Base-by-base conservation (phyloP, 1,140 invertebrate species). In the Pseudomyrmex dendroicus region DNA sequence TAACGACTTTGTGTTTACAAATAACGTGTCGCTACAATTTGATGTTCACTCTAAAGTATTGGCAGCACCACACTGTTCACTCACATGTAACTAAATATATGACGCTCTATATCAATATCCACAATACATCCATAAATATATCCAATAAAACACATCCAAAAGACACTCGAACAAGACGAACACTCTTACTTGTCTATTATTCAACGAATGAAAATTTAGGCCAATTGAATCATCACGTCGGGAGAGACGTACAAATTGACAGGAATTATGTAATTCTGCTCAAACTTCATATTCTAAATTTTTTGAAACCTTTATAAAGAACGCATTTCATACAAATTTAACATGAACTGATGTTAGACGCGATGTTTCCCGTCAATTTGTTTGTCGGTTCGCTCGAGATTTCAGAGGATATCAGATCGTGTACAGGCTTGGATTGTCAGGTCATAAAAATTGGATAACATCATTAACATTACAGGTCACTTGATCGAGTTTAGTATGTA, bases 401-500 rank as follows among this genome's bases (percentile, higher is more conserved):
- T 68, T 70, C 48, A 17, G 22, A 13, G 17, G 22, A 20, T 52
- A 25, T 80, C 66, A 50, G 76, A 66, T 68, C 44, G 57, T 70
- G 20, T 70, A 80, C n/a, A 80, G 76, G 72, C 68, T 61, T 80
- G 64, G 76, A 78, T 78, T 78, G 76, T 80, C 66, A 70, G 70
- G 13, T 52, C 13, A 13, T 52, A 52, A 35, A 35, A 35, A 35
- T 61, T 72, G 66, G 76, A 80, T 80, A 70, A 66, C 72, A 54
- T 56, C 72, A 46, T 66, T 80, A 80, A 70, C 66, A 80, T 66
- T 80, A 80, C 56, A 72, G 54, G 52, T 72, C 54, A 78, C 48
- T 80, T 13, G 56, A 80, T 70, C 64, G 64, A 78, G n/a, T 48
- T 70, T 61, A 80, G 10, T 25, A 78, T 68, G 67, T 80, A 72